Evolutionary conservation across 2,113 vertebrate genomes (phyloP).

Genomic region (Alligator sinensis): DNA sequence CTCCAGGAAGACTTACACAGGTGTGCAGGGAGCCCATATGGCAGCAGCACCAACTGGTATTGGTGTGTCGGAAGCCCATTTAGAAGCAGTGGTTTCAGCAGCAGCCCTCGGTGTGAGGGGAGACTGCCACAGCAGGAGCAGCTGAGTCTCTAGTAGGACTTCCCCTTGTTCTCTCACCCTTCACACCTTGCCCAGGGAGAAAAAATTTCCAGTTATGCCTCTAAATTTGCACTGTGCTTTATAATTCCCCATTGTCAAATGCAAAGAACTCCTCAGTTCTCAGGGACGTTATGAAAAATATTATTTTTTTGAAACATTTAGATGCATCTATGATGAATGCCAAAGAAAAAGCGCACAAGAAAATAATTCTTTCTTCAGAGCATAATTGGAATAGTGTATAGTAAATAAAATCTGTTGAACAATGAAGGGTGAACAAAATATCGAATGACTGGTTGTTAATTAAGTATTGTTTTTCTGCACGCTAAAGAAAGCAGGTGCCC

Average conservation of each 20-base stretch:
- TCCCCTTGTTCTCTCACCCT: too few relatives aligned
- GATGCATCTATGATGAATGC: not conserved
- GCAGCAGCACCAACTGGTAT: too few relatives aligned
- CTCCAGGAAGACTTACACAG: too few relatives aligned
- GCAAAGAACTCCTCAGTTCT: not conserved
- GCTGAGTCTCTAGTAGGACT: too few relatives aligned
- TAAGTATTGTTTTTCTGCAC: not conserved
- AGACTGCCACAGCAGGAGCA: too few relatives aligned
- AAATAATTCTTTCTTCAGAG: conserved; percentile 17
- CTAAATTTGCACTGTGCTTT: too few relatives aligned
- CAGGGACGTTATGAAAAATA: conserved; percentile 19
- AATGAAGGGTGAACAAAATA: not conserved
- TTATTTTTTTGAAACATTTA: not conserved
- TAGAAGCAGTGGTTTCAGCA: too few relatives aligned
- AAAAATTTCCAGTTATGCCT: too few relatives aligned
- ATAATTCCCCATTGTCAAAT: conserved; percentile 25
- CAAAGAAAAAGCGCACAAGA: not conserved
- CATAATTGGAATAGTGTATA: not conserved
- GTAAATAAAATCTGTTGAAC: not conserved
- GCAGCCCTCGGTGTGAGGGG: too few relatives aligned
- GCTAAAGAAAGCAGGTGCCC: not conserved
- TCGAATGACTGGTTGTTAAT: not conserved
- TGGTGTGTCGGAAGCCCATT: too few relatives aligned
- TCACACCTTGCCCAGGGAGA: too few relatives aligned
- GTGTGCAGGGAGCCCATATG: too few relatives aligned